phyloP scores from a whole-genome alignment of 2,797 vertebrate species.

The Simalia tracyae region DNA sequence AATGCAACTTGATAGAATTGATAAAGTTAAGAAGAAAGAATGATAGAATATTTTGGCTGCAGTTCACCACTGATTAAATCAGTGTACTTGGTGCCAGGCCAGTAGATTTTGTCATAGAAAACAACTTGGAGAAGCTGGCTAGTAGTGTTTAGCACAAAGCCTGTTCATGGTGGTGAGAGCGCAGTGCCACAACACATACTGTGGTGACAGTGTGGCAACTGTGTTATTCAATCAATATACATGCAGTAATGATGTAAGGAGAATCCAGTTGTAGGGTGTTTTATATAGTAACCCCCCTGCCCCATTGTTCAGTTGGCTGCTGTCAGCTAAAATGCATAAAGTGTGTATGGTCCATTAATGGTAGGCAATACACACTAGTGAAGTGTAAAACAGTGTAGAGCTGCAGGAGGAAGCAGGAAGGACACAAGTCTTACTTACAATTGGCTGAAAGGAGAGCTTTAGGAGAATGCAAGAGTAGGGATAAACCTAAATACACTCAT shows the following conservation, averaged over 20 bases:
- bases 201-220: not conserved
- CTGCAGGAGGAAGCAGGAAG: not conserved
- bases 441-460: not conserved
- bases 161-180: not conserved
- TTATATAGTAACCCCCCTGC: not conserved
- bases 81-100: not conserved
- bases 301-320: not conserved
- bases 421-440: not conserved
- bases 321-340: not conserved
- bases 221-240: not conserved
- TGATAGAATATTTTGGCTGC: not conserved
- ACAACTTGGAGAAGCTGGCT: not conserved
- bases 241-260: not conserved
- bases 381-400: not conserved
- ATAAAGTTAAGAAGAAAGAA: constrained; percentile 7
- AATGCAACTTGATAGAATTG: not conserved
- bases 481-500: not conserved
- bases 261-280: not conserved
- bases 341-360: no score
- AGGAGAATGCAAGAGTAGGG: not conserved
- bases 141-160: not conserved
- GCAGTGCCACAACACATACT: not conserved
- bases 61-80: constrained; percentile 4
- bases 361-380: not conserved
- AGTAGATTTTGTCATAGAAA: constrained; percentile 13